A percentile compares a stretch with the other conserved stretches of the same genome.
Conservation (phyloP, 2,888 invertebrate genomes). For the Chydorus sphaericus region DNA sequence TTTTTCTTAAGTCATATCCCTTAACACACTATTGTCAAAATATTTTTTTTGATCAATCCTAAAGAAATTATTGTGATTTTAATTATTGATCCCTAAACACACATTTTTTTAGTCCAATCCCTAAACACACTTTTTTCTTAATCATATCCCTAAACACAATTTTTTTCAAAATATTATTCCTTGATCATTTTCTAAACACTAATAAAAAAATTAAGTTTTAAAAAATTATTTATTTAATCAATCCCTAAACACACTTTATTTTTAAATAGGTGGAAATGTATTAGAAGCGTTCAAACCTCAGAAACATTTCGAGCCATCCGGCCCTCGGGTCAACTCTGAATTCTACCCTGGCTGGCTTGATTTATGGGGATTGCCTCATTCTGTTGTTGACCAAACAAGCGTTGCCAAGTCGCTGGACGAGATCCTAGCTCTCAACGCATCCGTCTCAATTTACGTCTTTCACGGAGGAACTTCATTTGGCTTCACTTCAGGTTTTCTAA, state of each 20-base stretch:
- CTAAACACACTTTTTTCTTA: no score
- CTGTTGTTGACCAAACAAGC: conserved; percentile 33
- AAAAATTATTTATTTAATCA: neutral
- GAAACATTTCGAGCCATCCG: conserved; percentile 37
- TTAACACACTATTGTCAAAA: no score
- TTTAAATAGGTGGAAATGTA: conserved; percentile 17
- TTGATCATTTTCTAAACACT: no score
- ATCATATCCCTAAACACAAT: no score
- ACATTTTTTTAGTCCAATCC: no score
- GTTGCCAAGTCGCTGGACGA: conserved; percentile 40
- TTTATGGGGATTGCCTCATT: conserved; percentile 61
- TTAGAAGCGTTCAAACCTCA: conserved; percentile 25
- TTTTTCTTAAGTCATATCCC: no score
- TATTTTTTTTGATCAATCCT: no score
- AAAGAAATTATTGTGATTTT: no score
- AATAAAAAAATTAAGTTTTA: no score
- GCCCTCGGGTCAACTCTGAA: conserved; percentile 79
- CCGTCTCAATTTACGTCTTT: conserved; percentile 31
- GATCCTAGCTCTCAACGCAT: conserved; percentile 35
- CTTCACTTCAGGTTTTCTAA: conserved; percentile 23
- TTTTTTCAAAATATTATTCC: neutral
- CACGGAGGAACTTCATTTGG: conserved; percentile 31
- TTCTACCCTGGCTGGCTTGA: conserved; percentile 88
- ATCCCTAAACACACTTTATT: no score
- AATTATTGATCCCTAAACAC: no score